Percentiles rank a stretch among this genome's conserved stretches.
Conservation (phyloP, 2,888 invertebrate genomes). For the Chironomus riparius region DNA sequence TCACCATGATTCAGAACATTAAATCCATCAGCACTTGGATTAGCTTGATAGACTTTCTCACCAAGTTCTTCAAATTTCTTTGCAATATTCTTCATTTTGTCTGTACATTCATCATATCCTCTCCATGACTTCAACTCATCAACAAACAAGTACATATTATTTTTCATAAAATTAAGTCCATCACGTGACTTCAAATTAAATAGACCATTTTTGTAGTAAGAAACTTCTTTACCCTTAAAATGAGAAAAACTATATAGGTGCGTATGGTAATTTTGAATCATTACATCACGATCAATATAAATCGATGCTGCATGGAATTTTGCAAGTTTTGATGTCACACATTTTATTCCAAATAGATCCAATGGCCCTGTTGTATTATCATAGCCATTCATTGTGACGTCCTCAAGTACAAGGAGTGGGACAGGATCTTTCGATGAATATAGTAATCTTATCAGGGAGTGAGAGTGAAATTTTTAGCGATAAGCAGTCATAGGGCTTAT, state of each 20-base stretch:
- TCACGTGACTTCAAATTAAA: slow-evolving; percentile 26
- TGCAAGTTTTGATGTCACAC: slow-evolving; percentile 43
- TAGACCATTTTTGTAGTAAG: slow-evolving; percentile 18
- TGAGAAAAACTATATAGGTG: not conserved
- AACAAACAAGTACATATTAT: slow-evolving; percentile 26
- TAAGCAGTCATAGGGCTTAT: too few relatives aligned
- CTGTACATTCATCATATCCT: not conserved
- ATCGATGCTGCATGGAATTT: slow-evolving; percentile 45
- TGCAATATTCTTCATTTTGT: slow-evolving; percentile 18
- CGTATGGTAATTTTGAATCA: not conserved
- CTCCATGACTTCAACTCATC: slow-evolving; percentile 27
- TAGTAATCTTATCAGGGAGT: slow-evolving; percentile 26
- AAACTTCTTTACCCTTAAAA: slow-evolving; percentile 4
- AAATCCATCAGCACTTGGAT: slow-evolving; percentile 30
- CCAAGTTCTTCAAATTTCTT: slow-evolving; percentile 23
- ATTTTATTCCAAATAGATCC: slow-evolving; percentile 41
- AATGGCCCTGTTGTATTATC: slow-evolving; percentile 41
- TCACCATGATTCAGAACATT: slow-evolving; percentile 42
- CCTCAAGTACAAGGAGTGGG: slow-evolving; percentile 40
- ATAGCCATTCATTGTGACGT: slow-evolving; percentile 42
- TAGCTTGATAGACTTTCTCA: slow-evolving; percentile 16
- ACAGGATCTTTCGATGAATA: slow-evolving; percentile 28
- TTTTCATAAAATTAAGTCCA: slow-evolving; percentile 18
- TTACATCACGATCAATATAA: slow-evolving; percentile 43
- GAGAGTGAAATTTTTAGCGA: not conserved